phyloP scores from a whole-genome alignment of 2,113 vertebrate species.

The Pelecanoides urinatrix region DNA sequence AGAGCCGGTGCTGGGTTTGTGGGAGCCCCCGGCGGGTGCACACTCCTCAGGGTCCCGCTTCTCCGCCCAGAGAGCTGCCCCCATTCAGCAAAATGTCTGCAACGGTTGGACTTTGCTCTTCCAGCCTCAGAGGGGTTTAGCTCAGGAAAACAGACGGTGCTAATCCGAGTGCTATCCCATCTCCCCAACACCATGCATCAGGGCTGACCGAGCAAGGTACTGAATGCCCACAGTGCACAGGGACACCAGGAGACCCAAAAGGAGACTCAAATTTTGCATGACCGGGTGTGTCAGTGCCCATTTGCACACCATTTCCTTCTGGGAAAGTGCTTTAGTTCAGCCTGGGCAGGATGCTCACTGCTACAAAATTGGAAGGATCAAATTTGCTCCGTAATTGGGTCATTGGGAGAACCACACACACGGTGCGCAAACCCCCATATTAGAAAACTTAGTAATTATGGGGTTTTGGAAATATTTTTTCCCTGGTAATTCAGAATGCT shows the following conservation, averaged over 20 bases:
- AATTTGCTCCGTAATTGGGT: neutral
- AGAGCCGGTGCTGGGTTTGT: neutral
- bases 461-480: neutral
- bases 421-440: fast-evolving
- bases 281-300: neutral
- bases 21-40: neutral
- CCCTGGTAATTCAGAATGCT: neutral
- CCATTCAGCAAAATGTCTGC: neutral
- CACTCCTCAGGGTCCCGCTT: fast-evolving
- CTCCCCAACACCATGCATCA: neutral
- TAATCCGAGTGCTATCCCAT: neutral
- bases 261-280: neutral
- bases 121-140: neutral
- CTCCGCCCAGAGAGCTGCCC: neutral
- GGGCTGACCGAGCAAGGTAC: neutral
- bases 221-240: neutral
- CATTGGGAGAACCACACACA: neutral
- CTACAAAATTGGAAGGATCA: neutral
- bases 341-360: neutral
- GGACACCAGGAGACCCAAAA: neutral
- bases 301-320: neutral
- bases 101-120: neutral
- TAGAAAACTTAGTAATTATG: neutral
- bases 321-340: neutral
- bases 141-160: neutral